Base-by-base conservation (phyloP, 2,797 vertebrate genomes). In the Odontamblyopus rebecca region DNA sequence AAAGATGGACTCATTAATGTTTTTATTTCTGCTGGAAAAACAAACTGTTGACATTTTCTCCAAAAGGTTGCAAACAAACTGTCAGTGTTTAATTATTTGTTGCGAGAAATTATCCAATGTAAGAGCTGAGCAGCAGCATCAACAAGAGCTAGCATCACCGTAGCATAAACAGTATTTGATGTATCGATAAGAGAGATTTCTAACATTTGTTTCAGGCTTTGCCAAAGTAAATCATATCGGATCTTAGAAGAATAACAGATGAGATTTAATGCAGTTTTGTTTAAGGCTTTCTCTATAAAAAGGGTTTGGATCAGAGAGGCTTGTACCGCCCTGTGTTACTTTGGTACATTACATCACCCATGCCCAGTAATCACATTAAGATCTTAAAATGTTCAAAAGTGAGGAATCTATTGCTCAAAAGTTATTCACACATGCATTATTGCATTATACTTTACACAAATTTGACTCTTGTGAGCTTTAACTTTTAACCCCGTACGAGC, bases 1-100 rank as follows among this genome's bases (percentile, higher is more conserved):
- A 70, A 63, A 79, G 60, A 70, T 68, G 19, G 70, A 61, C 65
- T 79, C 65, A 74, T 82, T 68, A 78, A 69, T 11, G 11, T 23
- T 44, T 48, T 54, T 54, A 65, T 70, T 75, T 80, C 6, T 30
- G 32, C 41, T 44, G 53, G 19, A 67, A 72, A 74, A 50, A 70
- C 9, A 7, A 61, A 74, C 38, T 70, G 63, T 27, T 0, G 0
- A 41, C 68, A 62, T 75, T 62, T 67, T 19, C 23, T 67, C 30
- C 35, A 51, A 65, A 67, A 18, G 38, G 27, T 59, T 64, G 35
- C 13, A 62, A 74, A 70, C 57, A 67, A 68, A 56, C 53, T 9
- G 59, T 30, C 16, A 9, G 19, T 65, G 23, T 61, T 66, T 26
- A 54, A 69, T 53, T 63, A 30, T 67, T 66, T 75, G 53, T 30